A percentile compares a stretch with the other conserved stretches of the same genome.
Evolutionary conservation across 2,888 invertebrate genomes (phyloP).

Genomic region (Drosophila algonquin): DNA sequence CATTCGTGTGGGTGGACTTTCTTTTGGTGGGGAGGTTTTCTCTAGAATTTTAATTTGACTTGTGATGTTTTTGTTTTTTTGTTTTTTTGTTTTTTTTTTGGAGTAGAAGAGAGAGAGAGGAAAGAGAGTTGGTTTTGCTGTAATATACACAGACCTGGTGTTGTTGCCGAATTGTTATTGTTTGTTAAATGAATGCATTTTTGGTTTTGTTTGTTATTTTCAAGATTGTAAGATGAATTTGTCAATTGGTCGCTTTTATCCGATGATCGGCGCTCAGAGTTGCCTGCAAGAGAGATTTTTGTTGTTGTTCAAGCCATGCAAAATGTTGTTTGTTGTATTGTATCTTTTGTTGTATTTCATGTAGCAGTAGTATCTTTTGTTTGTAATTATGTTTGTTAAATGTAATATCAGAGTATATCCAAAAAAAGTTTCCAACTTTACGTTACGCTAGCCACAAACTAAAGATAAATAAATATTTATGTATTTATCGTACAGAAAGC

Average conservation of each 20-base stretch:
- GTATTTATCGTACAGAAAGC: conserved; percentile 10
- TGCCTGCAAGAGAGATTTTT: conserved; percentile 84
- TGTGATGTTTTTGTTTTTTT: conserved; percentile 21
- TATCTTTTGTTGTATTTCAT: conserved; percentile 44
- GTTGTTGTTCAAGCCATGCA: conserved; percentile 84
- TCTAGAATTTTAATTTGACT: conserved; percentile 41
- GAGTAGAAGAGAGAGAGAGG: background rate
- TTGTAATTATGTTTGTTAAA: conserved; percentile 22
- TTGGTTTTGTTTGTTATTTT: conserved; percentile 82
- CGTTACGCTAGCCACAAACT: conserved; percentile 26
- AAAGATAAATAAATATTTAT: background rate
- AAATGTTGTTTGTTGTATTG: conserved; percentile 54
- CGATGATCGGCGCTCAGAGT: conserved; percentile 84
- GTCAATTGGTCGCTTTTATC: conserved; percentile 84
- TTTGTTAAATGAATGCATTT: conserved; percentile 84
- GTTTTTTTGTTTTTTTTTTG: conserved; percentile 26
- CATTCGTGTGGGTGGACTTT: background rate
- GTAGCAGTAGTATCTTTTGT: conserved; percentile 21
- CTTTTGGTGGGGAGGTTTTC: conserved; percentile 9
- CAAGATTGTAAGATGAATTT: conserved; percentile 83
- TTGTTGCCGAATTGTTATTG: conserved; percentile 84
- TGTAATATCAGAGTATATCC: conserved; percentile 9
- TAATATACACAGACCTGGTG: conserved; percentile 84
- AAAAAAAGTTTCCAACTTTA: conserved; percentile 7
- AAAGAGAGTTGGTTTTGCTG: conserved; percentile 52